Evolutionary conservation across 2,113 vertebrate species (phyloP), one percentile per base, ranked within the genome.

Genomic region (Cairina moschata): DNA sequence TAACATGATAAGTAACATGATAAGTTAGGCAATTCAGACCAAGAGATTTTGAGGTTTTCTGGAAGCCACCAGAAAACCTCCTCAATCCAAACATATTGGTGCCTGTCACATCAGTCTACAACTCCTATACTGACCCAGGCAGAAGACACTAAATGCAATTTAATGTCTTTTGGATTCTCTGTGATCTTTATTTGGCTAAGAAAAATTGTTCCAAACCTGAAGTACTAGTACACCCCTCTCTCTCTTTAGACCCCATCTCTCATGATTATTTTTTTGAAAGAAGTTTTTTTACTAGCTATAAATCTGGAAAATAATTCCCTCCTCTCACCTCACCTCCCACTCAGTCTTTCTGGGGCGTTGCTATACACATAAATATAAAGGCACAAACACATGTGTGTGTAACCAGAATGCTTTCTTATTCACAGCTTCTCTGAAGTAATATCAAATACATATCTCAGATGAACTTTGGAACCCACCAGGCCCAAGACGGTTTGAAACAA

Each of bases 391-490:
- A 23, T 26, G 12, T 52, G 11, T 73, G 40, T 79, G 32, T 36
- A 86, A 86, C 42, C 83, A 88, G 75, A 81, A 56, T 52, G 75
- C 50, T 87, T 85, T 75, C 42, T 83, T 80, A 68, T 56, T 77
- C 85, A 86, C 54, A 81, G 38, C 29, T 28, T 68, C 13, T 32
- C 75, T 54, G 77, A 82, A 76, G 50, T 50, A 93, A 63, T 55
- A 79, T 90, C 90, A 80, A 92, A 31, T 67, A 76, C 78, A 50
- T 55, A 86, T 83, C 84, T 88, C 79, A 84, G 36, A 46, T 93
- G 81, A 96, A 96, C 83, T 92, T 94, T 89, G 92, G 96, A 96
- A 94, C 91, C 25, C 31, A 32, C 16, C 40, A 34, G 38, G 59
- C 32, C n/a, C 42, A 40, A 86, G 21, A 69, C 29, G 46, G 54